Base-by-base conservation (phyloP, 2,888 invertebrate genomes). In the Petrolisthes cinctipes region DNA sequence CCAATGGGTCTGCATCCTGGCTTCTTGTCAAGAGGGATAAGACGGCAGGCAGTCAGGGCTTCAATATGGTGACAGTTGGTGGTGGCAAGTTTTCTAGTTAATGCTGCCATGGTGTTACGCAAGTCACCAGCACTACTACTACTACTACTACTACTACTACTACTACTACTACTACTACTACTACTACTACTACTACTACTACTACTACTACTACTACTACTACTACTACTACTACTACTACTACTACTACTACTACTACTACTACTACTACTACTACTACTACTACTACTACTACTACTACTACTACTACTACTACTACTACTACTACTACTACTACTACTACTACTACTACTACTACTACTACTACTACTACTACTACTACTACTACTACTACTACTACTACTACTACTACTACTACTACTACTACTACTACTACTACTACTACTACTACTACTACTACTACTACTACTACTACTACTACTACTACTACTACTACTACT, bases 101-200 rank as follows among this genome's bases (percentile, higher is more conserved):
- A n/a, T n/a, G n/a, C n/a, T n/a, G n/a, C n/a, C n/a, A n/a, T n/a
- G n/a, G n/a, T n/a, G n/a, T n/a, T n/a, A n/a, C n/a, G n/a, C n/a
- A n/a, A n/a, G n/a, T n/a, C n/a, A n/a, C 66, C 7, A 7, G 23
- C 37, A 73, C 7, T n/a, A 73, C 23, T 73, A 73, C 73, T 73
- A 73, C 73, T 73, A 73, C 73, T 73, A 73, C 73, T 73, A 73
- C 73, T 73, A 73, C n/a, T 73, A 73, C 73, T 73, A 73, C 73
- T 73, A 73, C 73, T 73, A 73, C 73, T 73, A 73, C 73, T 73
- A 73, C 5, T 73, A 17, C 17, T 73, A 7, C 73, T 66, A 66
- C 66, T 66, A 66, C 66, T 66, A 66, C 66, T 66, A 66, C 66
- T 66, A 66, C 66, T 66, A 66, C 66, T 66, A 66, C 66, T 66